phyloP scores from a whole-genome alignment of 2,888 invertebrate species.

The Chymomyza procnemis region DNA sequence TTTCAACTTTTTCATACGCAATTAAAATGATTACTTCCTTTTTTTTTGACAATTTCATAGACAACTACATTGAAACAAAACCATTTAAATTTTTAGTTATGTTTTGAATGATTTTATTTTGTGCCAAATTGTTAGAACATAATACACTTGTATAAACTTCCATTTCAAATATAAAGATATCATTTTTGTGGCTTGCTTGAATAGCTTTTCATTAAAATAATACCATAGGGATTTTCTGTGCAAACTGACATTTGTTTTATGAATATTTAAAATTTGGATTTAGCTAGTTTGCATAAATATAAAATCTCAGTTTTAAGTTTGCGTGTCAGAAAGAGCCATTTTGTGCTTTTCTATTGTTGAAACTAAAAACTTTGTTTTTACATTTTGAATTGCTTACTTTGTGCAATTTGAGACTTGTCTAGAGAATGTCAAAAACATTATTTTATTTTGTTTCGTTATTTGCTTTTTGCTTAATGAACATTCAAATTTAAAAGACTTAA shows the following conservation, averaged over 20 bases:
- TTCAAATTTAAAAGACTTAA: not conserved
- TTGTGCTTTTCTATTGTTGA: not conserved
- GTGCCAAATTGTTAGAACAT: not conserved
- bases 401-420: not conserved
- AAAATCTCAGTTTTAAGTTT: not conserved
- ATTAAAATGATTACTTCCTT: too few relatives aligned
- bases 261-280: not conserved
- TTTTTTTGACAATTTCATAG: too few relatives aligned
- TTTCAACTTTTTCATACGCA: too few relatives aligned
- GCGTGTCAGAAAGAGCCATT: not conserved
- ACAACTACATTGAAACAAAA: too few relatives aligned
- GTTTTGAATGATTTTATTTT: too few relatives aligned
- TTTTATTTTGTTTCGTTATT: not conserved
- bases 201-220: not conserved
- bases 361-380: not conserved
- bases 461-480: not conserved
- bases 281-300: not conserved
- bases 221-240: not conserved
- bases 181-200: not conserved
- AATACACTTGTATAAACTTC: not conserved
- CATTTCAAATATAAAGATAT: not conserved
- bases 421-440: not conserved
- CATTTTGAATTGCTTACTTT: not conserved
- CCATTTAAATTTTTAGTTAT: too few relatives aligned
- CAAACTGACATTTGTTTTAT: not conserved